These are phyloP conservation scores for Alviniconcha strummeri DNA, from an alignment of 2,888 invertebrate genomes.

Conservation along the genomic window DNA sequence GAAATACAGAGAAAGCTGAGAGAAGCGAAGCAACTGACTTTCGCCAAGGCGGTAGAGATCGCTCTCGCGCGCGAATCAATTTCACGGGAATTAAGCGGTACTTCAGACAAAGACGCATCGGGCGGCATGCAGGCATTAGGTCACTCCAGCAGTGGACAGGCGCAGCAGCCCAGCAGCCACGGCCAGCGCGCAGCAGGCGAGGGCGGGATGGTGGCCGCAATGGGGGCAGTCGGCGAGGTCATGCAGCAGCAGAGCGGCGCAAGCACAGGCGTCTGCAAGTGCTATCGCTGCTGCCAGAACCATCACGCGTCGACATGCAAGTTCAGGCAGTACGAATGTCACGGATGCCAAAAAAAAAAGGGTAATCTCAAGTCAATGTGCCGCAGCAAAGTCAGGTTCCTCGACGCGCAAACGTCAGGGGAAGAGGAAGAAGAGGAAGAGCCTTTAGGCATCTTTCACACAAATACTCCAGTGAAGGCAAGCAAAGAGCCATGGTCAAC, in stretches of 20 bases:
- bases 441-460: not conserved
- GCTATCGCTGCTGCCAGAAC: not conserved
- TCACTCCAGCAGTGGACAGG: no score
- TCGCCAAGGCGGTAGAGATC: no score
- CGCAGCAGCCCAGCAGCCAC: no score
- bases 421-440: not conserved
- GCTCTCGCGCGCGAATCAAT: no score
- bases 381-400: not conserved
- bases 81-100: no score
- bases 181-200: not conserved
- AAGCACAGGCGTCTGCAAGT: no score
- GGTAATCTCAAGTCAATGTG: not conserved
- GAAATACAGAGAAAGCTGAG: no score
- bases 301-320: not conserved
- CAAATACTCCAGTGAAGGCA: not conserved
- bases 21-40: no score
- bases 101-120: not conserved
- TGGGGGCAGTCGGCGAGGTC: not conserved
- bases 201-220: not conserved
- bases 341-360: not conserved
- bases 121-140: not conserved
- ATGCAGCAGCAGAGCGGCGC: no score
- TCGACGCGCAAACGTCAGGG: not conserved
- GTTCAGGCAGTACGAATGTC: not conserved
- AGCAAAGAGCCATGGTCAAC: not conserved